Conservation (phyloP, 2,888 invertebrate genomes). For the Acleris laterana region DNA sequence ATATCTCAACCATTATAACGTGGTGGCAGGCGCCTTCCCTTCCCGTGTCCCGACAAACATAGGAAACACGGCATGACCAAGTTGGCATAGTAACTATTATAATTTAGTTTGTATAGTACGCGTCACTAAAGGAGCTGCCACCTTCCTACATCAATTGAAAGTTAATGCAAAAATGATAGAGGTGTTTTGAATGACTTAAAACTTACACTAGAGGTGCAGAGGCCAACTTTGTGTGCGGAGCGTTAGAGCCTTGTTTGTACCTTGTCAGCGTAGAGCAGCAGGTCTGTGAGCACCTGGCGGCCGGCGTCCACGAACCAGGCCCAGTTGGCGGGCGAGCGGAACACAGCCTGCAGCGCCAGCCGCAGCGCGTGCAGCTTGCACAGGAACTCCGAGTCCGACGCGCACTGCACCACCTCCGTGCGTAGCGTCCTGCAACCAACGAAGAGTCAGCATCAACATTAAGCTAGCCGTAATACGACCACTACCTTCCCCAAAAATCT, state of each 20-base stretch:
- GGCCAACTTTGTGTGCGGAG: not conserved
- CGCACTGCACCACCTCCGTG: slow-evolving; percentile 94
- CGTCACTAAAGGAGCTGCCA: too few relatives aligned
- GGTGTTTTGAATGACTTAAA: too few relatives aligned
- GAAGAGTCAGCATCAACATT: too few relatives aligned
- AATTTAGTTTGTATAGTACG: too few relatives aligned
- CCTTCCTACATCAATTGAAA: too few relatives aligned
- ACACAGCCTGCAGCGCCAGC: slow-evolving; percentile 91
- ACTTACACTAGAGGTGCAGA: too few relatives aligned
- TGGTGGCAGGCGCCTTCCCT: too few relatives aligned
- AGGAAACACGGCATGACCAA: too few relatives aligned
- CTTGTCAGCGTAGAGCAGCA: slow-evolving; percentile 94
- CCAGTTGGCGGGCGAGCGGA: slow-evolving; percentile 87
- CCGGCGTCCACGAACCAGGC: slow-evolving; percentile 95
- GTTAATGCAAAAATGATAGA: too few relatives aligned
- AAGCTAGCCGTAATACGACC: too few relatives aligned
- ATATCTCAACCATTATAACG: not conserved
- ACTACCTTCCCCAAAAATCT: not conserved
- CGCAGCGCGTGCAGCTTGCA: slow-evolving; percentile 98
- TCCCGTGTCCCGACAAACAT: too few relatives aligned
- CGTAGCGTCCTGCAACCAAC: slow-evolving; percentile 86
- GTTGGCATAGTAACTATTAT: too few relatives aligned
- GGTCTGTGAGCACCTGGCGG: slow-evolving; percentile 93
- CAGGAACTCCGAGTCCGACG: slow-evolving; percentile 96
- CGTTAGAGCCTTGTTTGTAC: slow-evolving; percentile 59